phyloP scores from a whole-genome alignment of 2,797 vertebrate species.

The Coreius guichenoti region DNA sequence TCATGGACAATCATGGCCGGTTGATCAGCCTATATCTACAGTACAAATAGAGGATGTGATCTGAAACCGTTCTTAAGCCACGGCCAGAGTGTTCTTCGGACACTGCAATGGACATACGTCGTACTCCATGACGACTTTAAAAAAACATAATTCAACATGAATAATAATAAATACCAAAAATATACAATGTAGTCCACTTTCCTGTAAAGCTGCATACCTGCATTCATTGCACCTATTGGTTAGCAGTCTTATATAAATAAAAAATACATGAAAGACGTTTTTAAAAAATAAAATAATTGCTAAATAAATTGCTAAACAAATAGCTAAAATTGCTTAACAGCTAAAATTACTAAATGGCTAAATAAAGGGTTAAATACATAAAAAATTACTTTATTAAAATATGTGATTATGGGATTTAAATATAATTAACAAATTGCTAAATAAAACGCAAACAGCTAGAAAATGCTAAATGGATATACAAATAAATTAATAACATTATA shows the following conservation, averaged over 20 bases:
- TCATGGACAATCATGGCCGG: slow-evolving; percentile 62
- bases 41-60: background rate
- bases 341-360: background rate
- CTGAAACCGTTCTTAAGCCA: background rate
- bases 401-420: background rate
- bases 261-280: background rate
- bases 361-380: background rate
- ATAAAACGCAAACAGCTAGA: background rate
- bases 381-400: background rate
- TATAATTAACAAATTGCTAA: background rate
- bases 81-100: background rate
- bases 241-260: background rate
- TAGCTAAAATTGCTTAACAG: background rate
- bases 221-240: background rate
- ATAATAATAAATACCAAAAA: background rate
- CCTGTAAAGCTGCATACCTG: background rate
- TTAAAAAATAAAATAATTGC: background rate
- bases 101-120: background rate
- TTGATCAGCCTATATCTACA: background rate
- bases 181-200: background rate
- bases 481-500: background rate
- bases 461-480: background rate
- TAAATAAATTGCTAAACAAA: background rate
- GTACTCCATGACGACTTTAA: background rate
- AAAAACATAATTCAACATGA: background rate